Conservation (phyloP, 1,140 invertebrate species). For the Laodelphax striatellus region DNA sequence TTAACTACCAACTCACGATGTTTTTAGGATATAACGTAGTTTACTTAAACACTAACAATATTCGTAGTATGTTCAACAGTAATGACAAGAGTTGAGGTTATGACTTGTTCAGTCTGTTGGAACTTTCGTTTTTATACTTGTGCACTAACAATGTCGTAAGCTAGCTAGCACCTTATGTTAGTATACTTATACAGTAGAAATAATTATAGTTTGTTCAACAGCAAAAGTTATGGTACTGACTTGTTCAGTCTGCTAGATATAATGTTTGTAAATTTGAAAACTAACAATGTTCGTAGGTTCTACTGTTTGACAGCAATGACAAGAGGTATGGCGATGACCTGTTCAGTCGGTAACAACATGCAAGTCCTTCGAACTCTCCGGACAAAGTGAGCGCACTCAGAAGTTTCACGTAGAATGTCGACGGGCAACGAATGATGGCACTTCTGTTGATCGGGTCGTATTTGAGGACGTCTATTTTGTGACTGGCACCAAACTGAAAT, state of each 20-base stretch:
- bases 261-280: neutral
- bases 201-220: too few species aligned
- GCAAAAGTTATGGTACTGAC: too few species aligned
- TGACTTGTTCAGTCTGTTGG: too few species aligned
- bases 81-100: neutral
- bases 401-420: slow-evolving; percentile 40
- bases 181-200: too few species aligned
- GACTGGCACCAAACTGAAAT: slow-evolving; percentile 35
- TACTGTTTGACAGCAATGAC: slow-evolving; percentile 28
- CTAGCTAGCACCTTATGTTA: too few species aligned
- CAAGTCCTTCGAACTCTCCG: slow-evolving; percentile 36
- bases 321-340: slow-evolving; percentile 37
- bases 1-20: too few species aligned
- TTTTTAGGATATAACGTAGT: too few species aligned
- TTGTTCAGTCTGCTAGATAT: neutral
- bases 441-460: slow-evolving; percentile 34
- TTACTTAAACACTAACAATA: too few species aligned
- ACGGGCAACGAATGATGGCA: slow-evolving; percentile 43
- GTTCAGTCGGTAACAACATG: slow-evolving; percentile 42
- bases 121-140: too few species aligned
- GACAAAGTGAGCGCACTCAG: slow-evolving; percentile 42
- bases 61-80: too few species aligned
- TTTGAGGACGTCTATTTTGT: slow-evolving; percentile 43
- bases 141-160: too few species aligned
- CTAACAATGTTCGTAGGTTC: slow-evolving; percentile 28